Evolutionary conservation across 2,797 vertebrate genomes (phyloP).

Genomic region (Trematomus bernacchii): DNA sequence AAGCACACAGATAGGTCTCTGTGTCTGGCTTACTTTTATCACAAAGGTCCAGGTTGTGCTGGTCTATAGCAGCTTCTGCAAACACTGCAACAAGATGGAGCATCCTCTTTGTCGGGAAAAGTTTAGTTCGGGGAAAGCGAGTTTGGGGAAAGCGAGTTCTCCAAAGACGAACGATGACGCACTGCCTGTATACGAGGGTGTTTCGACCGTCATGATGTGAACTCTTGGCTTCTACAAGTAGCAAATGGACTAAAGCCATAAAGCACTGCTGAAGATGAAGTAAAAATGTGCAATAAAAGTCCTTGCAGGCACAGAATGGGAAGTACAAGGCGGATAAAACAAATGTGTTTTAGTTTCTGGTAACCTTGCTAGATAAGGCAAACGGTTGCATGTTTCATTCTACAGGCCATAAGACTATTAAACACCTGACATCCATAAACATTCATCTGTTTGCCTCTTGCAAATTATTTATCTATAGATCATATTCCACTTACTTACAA

Average conservation of each 20-base stretch:
- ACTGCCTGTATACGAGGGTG: neutral
- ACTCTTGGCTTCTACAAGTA: neutral
- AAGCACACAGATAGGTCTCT: conserved; percentile 17
- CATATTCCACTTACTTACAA: too few relatives aligned
- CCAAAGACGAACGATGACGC: conserved; percentile 17
- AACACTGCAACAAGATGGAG: conserved; percentile 38
- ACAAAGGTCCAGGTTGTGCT: conserved; percentile 45
- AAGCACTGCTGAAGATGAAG: neutral
- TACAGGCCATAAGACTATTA: too few relatives aligned
- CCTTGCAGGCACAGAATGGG: too few relatives aligned
- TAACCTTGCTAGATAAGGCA: too few relatives aligned
- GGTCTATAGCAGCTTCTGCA: conserved; percentile 15
- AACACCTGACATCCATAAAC: too few relatives aligned
- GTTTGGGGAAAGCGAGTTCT: neutral
- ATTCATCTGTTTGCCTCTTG: too few relatives aligned
- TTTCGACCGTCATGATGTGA: neutral
- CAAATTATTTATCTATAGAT: too few relatives aligned
- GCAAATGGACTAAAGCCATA: conserved; percentile 9
- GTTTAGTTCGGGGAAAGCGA: conserved; percentile 12
- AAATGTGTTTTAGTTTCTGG: too few relatives aligned
- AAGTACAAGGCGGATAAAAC: too few relatives aligned
- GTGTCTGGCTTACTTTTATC: conserved; percentile 47
- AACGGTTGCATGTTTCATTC: too few relatives aligned
- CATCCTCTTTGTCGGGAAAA: conserved; percentile 14
- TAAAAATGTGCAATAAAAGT: too few relatives aligned